A percentile compares a stretch with the other conserved stretches of the same genome.
phyloP scores from a whole-genome alignment of 2,888 invertebrate genomes.

The Himalopsyche tibetana region DNA sequence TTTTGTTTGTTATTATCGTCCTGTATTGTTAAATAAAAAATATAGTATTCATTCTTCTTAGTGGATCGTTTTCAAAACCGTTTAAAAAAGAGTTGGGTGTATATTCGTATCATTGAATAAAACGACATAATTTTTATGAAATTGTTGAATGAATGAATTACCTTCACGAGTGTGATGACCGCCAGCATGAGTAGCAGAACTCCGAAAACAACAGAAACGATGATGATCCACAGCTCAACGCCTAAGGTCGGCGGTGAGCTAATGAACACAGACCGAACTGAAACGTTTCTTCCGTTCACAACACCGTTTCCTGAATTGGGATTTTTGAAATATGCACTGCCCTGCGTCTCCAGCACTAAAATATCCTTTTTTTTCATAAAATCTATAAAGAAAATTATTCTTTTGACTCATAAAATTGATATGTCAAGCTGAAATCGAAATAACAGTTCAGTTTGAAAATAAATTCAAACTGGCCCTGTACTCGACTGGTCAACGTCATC shows the following conservation, averaged over 20 bases:
- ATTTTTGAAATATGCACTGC: constrained; percentile 57
- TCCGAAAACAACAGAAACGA: constrained; percentile 68
- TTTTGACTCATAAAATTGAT: too few species aligned
- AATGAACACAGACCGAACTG: constrained; percentile 70
- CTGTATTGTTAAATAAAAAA: too few species aligned
- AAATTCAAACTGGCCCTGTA: too few species aligned
- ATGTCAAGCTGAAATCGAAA: too few species aligned
- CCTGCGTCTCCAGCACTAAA: constrained; percentile 69
- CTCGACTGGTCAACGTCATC: too few species aligned
- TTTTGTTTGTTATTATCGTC: too few species aligned
- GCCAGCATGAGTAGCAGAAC: constrained; percentile 67
- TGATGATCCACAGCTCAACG: constrained; percentile 68
- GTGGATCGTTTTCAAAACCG: too few species aligned
- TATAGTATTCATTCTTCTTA: too few species aligned
- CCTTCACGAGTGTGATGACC: constrained; percentile 67
- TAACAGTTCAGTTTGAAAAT: too few species aligned
- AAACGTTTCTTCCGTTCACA: constrained; percentile 66
- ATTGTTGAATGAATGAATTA: not conserved
- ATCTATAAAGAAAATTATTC: not conserved
- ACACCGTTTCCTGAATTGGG: not conserved
- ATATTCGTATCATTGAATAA: too few species aligned
- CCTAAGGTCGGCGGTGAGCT: constrained; percentile 68
- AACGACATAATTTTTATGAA: too few species aligned
- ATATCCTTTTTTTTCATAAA: constrained; percentile 68
- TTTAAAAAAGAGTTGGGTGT: too few species aligned